These are phyloP conservation scores for Trachelus stipa DNA, from an alignment of 2,888 invertebrate genomes.

Conservation along the genomic window DNA sequence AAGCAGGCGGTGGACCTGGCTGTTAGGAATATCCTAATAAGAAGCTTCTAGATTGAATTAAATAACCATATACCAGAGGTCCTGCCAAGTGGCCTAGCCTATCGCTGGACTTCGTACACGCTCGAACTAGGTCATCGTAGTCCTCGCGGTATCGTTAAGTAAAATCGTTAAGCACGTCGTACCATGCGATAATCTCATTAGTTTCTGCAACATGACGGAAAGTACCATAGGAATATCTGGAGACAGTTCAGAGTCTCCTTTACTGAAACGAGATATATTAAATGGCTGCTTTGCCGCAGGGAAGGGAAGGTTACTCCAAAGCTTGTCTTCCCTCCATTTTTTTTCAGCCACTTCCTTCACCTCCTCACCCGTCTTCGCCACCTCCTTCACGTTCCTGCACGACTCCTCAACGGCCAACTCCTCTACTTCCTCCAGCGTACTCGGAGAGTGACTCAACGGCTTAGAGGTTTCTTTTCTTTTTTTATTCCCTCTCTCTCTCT, in stretches of 20 bases:
- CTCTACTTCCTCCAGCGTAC: neutral
- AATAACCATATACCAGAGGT: neutral
- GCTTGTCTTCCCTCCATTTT: neutral
- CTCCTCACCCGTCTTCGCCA: neutral
- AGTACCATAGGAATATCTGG: neutral
- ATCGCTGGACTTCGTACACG: neutral
- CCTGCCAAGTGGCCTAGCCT: neutral
- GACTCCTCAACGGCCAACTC: neutral
- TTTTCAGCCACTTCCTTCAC: neutral
- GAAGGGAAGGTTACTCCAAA: neutral
- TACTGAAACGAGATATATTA: neutral
- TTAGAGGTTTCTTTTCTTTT: neutral
- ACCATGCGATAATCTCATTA: neutral
- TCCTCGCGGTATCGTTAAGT: neutral
- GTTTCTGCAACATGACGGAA: neutral
- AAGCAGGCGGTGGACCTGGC: neutral
- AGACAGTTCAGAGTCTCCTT: neutral
- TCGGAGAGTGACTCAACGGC: conserved; percentile 9
- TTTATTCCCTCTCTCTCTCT: neutral
- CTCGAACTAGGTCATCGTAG: neutral
- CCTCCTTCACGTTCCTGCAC: neutral
- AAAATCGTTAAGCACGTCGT: neutral
- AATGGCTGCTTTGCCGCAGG: neutral
- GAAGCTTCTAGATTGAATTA: neutral
- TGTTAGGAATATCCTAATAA: neutral